phyloP scores from a whole-genome alignment of 2,888 invertebrate genomes.

The Chrysolina haemoptera region DNA sequence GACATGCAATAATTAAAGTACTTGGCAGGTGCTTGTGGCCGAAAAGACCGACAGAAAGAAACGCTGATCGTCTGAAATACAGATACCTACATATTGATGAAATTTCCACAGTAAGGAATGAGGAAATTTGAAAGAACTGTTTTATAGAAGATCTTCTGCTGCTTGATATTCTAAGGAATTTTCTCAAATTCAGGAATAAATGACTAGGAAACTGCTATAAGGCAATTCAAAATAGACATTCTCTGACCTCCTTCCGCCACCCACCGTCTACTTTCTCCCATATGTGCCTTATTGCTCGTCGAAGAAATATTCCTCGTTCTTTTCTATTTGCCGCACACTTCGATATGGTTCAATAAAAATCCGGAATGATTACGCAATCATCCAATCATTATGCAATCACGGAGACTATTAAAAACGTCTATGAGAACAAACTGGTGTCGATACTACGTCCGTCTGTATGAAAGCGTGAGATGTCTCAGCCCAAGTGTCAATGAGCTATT shows the following conservation, averaged over 20 bases:
- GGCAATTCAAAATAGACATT: constrained; percentile 40
- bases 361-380: constrained; percentile 35
- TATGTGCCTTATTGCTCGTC: constrained; percentile 46
- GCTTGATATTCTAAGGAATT: no score
- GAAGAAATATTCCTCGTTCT: constrained; percentile 28
- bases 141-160: no score
- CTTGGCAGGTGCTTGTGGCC: no score
- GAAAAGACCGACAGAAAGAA: no score
- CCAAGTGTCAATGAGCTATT: background rate
- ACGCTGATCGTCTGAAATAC: no score
- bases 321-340: constrained; percentile 19
- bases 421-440: constrained; percentile 12
- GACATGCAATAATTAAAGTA: no score
- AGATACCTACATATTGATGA: no score
- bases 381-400: constrained; percentile 40
- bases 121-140: no score
- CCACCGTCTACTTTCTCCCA: constrained; percentile 58
- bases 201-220: background rate
- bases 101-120: no score
- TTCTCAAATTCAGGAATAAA: no score
- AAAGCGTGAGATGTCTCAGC: background rate
- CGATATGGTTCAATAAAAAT: constrained; percentile 26
- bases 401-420: background rate
- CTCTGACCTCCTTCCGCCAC: constrained; percentile 54
- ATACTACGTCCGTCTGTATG: background rate